Base-by-base conservation (phyloP, 1,140 invertebrate genomes). In the Drosophila quadrilineata region DNA sequence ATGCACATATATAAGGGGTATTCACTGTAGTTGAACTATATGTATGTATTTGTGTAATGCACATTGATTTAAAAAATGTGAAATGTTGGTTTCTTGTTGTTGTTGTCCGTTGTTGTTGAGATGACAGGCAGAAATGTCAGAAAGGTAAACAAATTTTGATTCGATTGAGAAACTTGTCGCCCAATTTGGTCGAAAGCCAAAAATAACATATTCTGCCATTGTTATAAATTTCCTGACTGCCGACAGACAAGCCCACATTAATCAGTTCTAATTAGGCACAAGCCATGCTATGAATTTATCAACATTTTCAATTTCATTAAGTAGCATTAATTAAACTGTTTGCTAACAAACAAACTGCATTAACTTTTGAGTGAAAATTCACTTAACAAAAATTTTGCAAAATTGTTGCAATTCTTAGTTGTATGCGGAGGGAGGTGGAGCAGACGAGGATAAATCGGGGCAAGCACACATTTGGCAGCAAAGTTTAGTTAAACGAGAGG, bases 391-490 rank as follows among this genome's bases (percentile, higher is more conserved):
- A 43, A 54, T 41, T 14, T 19, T 43, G 40, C 41, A 29, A 49
- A 50, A 48, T 48, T 52, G 64, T 56, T 26, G 59, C 76, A 84
- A 84, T 82, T 84, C 53, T 77, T 77, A 82, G 77, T 46, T 28
- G 21, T 21, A n/a, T n/a, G n/a, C n/a, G n/a, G n/a, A n/a, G n/a
- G n/a, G n/a, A n/a, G n/a, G n/a, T n/a, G n/a, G n/a, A n/a, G n/a
- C n/a, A n/a, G n/a, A n/a, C n/a, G n/a, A n/a, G n/a, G 10, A n/a
- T 26, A 52, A 82, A 77, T 82, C 73, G 77, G 77, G 77, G 76
- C 77, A 82, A 62, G 50, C 66, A 80, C 77, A 76, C 57, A 84
- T 73, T 82, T 66, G 54, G 58, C 77, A 68, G 29, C 54, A n/a
- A n/a, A n/a, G n/a, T n/a, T n/a, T n/a, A n/a, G n/a, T n/a, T n/a